Evolutionary conservation across 2,113 vertebrate genomes (phyloP), one percentile per base, ranked within the genome.

Genomic region (Podocnemis expansa): DNA sequence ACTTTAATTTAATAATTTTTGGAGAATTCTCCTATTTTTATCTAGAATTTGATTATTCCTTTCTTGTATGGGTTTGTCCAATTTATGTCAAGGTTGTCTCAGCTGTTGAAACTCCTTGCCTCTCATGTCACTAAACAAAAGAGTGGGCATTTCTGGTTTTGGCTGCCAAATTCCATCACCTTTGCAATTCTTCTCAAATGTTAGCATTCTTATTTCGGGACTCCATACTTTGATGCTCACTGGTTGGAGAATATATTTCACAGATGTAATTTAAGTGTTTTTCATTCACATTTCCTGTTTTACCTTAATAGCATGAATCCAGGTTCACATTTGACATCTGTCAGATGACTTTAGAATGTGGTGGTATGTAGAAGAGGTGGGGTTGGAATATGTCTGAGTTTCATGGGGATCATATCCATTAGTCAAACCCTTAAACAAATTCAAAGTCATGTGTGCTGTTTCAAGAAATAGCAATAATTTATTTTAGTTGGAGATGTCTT

Each of bases 231-330:
- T 0, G 1, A 81, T 93, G 29, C 43, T 88, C 84, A 80, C 83
- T 82, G 94, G 80, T 78, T 95, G 84, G 88, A 82, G 78, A 83
- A 51, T 88, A 76, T 91, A 85, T 91, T 70, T 3, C 84, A 31
- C 47, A 34, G 76, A 58, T 58, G 22, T 16, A 83, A n/a, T 49
- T 47, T 82, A 81, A 38, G 3, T 34, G 1, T 11, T 84, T 21
- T 10, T 4, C n/a, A 80, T 82, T 90, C 79, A 60, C 41, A 83
- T 41, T 91, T 89, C 60, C 34, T 92, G 19, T 3, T 93, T 73
- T 11, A 11, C 82, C 5, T 52, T 82, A 60, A 27, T 49, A 67
- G 0, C 60, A 24, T 47, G 82, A 85, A 25, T 54, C 41, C 29
- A 67, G 1, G 38, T 83, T 41, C 88, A 24, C 1, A 8, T 90